Base-by-base conservation (phyloP, 2,797 vertebrate species). In the Danio kyathit region DNA sequence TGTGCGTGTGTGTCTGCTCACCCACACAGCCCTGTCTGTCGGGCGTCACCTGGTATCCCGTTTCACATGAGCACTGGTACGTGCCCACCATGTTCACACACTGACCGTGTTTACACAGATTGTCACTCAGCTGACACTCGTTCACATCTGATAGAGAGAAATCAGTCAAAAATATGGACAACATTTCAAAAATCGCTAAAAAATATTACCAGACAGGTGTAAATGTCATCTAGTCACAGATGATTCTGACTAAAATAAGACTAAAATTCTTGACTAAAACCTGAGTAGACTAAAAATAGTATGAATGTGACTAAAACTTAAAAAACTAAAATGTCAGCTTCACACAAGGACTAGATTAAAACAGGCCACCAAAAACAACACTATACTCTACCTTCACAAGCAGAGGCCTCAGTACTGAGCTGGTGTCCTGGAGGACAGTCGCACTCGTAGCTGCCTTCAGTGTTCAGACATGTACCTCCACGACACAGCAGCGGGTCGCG, bases 31-130 rank as follows among this genome's bases (percentile, higher is more conserved):
- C 96, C 85, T 95, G 96, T n/a, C 91, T 87, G 90, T 97, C 96
- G 0, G 91, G 95, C 0, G 96, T 96, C 76, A 89, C 93, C 92
- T 96, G 96, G 94, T 98, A 99, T 1, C 97, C 96, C 0, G 94
- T 93, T 71, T 96, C 92, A 12, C 97, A 99, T 0, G 96, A 92
- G 40, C 97, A 99, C 89, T 96, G 97, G 89, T 96, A 99, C 76
- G 95, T 95, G n/a, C 97, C 96, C 0, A 96, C 90, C 94, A 97
- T 88, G 52, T 98, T 98, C 83, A 97, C 87, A 0, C 97, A 98
- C 76, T 92, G 94, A 10, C 97, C 96, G 0, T 97, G 95, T 77
- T 90, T 95, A 76, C 97, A 98, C 85, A 98, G 88, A 89, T 93
- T 95, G 82, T 95, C 94, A 14, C 95, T 96, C 21, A 98, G 91